Base-by-base conservation (phyloP, 2,797 vertebrate genomes). In the Phalanger gymnotis region DNA sequence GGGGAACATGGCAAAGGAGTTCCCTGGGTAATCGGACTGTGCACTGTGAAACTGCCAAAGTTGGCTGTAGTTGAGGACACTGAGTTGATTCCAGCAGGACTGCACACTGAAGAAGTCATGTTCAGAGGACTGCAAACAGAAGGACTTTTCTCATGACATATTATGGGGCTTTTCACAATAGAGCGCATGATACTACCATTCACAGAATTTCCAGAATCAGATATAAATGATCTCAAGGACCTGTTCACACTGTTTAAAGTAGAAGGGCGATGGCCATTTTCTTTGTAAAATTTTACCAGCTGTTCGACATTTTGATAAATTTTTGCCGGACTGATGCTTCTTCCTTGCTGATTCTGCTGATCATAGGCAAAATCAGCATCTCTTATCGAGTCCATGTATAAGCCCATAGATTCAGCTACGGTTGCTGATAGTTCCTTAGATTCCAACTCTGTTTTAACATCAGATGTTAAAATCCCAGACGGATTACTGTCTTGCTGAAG, bases 381-480 rank as follows among this genome's bases (percentile, higher is more conserved):
- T 97, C 99, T 99, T 97, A 99, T 99, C 0, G 99, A 99, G 97
- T 99, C 99, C 99, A 99, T 99, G 97, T 99, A 99, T 57, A 99
- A 98, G 96, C 99, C 99, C 99, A 99, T 99, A 95, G 99, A 99
- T 98, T 99, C 99, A 0, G 99, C 99, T 96, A 99, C 99, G 0
- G 99, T 99, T 93, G 99, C 99, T 58, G 99, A 99, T 96, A 99
- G 99, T 98, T 99, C 99, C 98, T 99, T 99, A 4, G 99, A 99
- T 98, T 99, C 99, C 3, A 99, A 99, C 98, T 99, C 99, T 0
- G 99, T 99, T 98, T 99, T 99, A 97, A 99, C 99, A 97, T 99
- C 99, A 96, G 99, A 99, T 94, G 99, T 98, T 96, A 99, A 98
- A 98, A 99, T 99, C 98, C 99, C 98, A 97, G 99, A 98, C 93